Conservation (phyloP, 2,797 vertebrate species). For the Epinephelus coioides region DNA sequence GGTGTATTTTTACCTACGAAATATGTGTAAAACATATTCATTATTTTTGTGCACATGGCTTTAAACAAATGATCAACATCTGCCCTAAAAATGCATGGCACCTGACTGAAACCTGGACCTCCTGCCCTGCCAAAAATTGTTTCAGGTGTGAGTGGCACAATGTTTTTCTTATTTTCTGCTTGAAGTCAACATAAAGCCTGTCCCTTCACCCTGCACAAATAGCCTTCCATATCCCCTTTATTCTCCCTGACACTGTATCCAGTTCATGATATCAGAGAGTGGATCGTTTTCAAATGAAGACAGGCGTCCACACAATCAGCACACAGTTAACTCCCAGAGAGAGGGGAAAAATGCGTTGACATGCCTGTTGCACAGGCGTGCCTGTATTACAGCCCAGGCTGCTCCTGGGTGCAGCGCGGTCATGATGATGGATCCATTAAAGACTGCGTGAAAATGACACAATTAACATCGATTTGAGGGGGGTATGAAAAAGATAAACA, state of each 20-base stretch:
- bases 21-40: background rate
- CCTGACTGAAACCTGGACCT: background rate
- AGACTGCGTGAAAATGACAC: conserved; percentile 12
- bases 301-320: background rate
- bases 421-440: conserved; percentile 39
- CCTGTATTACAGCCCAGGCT: background rate
- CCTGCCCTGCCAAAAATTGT: background rate
- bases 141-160: conserved; percentile 10
- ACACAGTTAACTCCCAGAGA: conserved; percentile 32
- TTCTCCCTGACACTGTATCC: background rate
- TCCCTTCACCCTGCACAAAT: background rate
- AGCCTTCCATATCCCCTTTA: background rate
- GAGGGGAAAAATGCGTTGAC: conserved; percentile 5
- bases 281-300: conserved; percentile 3
- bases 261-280: background rate
- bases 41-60: background rate
- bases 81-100: background rate
- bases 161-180: conserved; percentile 8
- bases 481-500: conserved; percentile 9
- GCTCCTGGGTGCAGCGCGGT: conserved; percentile 8
- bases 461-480: conserved; percentile 24
- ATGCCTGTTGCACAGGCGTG: conserved; percentile 74
- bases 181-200: background rate
- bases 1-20: background rate
- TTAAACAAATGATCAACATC: background rate